Evolutionary conservation across 1,140 invertebrate genomes (phyloP), one percentile per base, ranked within the genome.

Genomic region (Danaus plexippus): DNA sequence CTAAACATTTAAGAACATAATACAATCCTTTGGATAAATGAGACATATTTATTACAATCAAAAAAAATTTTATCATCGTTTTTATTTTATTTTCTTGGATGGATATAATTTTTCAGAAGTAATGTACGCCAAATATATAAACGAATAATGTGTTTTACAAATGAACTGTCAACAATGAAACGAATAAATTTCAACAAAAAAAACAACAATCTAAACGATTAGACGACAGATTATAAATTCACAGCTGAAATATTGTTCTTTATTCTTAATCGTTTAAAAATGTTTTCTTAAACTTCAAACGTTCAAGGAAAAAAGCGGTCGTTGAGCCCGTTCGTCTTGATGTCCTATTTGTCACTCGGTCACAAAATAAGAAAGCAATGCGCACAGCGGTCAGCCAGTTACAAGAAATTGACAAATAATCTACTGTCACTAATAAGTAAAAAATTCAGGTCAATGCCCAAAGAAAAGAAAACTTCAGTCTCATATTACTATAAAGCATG

Each of bases 401-500:
- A 59, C 55, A 48, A 64, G 64, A 67, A 71, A 71, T 73, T 64
- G 67, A 32, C 22, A 57, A 69, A 69, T 69, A 68, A 72, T 55
- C 54, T 47, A 67, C 64, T 67, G 63, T 66, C 53, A 54, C 56
- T 46, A 60, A 59, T 59, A 53, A 67, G 65, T 71, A 58, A 66
- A 57, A 70, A 77, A 78, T 73, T 64, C 67, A 70, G 75, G 77
- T 80, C 75, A 73, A 47, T 59, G 75, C 71, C 72, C 73, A 67
- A 53, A 52, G 54, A 59, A 69, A 65, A 69, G 63, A 72, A 69
- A 55, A 63, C 49, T 52, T 63, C 53, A 57, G 55, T 66, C 67
- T 75, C 55, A 53, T 60, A 64, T 67, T 69, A 60, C 56, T 64
- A 69, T 74, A 72, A 76, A 73, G 74, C 58, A 57, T 54, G 61